Percentiles rank a stretch among this genome's conserved stretches.
Conservation (phyloP, 2,888 invertebrate genomes). For the Hirtodrosophila trivittata region DNA sequence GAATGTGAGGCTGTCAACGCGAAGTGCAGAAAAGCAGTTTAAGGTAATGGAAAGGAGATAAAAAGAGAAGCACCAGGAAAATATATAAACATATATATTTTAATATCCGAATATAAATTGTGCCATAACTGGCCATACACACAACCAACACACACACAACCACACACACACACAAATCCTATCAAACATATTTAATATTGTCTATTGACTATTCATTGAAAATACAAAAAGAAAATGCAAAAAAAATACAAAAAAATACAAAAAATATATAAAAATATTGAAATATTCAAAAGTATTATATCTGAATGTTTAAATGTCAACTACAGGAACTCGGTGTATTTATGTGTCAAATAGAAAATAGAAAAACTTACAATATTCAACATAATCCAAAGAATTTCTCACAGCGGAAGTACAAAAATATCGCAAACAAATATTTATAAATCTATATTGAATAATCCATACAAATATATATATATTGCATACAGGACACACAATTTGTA, state of each 20-base stretch:
- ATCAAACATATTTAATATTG: background rate
- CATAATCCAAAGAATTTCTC: too few species aligned
- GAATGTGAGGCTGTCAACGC: conserved; percentile 56
- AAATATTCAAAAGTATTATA: conserved; percentile 13
- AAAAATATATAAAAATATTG: conserved; percentile 13
- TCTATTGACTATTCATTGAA: conserved; percentile 19
- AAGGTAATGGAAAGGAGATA: background rate
- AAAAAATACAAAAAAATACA: conserved; percentile 4
- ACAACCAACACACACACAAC: conserved; percentile 4
- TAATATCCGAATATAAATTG: conserved; percentile 2
- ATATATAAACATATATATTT: conserved; percentile 8
- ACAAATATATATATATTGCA: too few species aligned
- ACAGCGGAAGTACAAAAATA: too few species aligned
- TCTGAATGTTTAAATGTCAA: conserved; percentile 55
- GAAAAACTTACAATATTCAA: background rate
- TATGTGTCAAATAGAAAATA: conserved; percentile 16
- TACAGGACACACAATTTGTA: too few species aligned
- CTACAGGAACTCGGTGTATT: conserved; percentile 53
- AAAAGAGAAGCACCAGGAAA: background rate
- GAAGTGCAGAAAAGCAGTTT: conserved; percentile 44
- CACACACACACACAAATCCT: conserved; percentile 1
- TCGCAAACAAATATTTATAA: too few species aligned
- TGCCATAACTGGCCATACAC: conserved; percentile 3
- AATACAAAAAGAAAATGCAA: background rate
- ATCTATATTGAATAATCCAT: too few species aligned